phyloP scores from a whole-genome alignment of 2,113 vertebrate species.

The Microcebus jonahi region DNA sequence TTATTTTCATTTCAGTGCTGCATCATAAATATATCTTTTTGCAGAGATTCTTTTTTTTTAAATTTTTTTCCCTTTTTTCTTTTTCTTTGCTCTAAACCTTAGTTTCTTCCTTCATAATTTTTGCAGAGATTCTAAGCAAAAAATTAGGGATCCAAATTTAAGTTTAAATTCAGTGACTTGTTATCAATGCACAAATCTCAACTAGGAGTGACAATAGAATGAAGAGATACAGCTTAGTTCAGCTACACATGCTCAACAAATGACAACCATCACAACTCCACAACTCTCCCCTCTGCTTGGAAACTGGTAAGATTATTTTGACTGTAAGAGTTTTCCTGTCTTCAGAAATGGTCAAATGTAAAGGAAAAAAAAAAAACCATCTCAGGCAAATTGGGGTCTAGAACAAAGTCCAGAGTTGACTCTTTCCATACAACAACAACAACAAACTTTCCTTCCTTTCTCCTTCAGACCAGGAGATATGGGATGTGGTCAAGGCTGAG shows the following conservation, averaged over 20 bases:
- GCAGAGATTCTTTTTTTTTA: background rate
- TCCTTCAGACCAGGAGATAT: background rate
- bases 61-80: no score
- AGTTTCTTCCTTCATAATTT: background rate
- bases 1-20: constrained; percentile 52
- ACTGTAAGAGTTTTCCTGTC: background rate
- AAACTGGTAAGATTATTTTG: background rate
- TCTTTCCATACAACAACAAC: background rate
- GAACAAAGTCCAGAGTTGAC: background rate
- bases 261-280: background rate
- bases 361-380: background rate
- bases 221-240: background rate
- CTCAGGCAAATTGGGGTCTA: background rate
- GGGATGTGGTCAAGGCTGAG: background rate
- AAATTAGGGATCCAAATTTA: background rate
- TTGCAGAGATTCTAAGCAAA: constrained; percentile 42
- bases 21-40: constrained; percentile 34
- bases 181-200: background rate
- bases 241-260: background rate
- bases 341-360: background rate
- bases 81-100: no score
- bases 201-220: background rate
- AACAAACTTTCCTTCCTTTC: background rate
- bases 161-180: background rate
- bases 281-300: background rate